Base-by-base conservation (phyloP, 2,113 vertebrate species). In the Eubucco bourcierii region DNA sequence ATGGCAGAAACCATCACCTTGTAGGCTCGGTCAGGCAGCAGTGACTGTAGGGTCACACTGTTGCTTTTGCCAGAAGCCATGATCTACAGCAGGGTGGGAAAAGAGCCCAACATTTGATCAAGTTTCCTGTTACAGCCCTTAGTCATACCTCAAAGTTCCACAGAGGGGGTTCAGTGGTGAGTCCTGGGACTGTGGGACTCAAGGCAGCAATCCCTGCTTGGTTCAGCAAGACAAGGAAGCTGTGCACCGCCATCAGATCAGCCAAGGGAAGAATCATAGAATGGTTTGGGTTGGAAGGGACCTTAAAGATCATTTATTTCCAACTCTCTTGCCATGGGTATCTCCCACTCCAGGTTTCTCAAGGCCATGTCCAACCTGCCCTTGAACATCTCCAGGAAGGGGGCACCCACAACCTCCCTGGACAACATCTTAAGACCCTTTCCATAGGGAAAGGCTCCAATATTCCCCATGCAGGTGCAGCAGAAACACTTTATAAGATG, bases 21-120 rank as follows among this genome's bases (percentile, higher is more conserved):
- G 97, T 99, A 99, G 7, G 98, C 97, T 55, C 98, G 97, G 21
- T 98, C 98, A 4, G 98, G 98, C 90, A 98, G 97, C 66, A 99
- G 88, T 0, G 97, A 89, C 91, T 98, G 97, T 10, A 99, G 97
- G 44, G 95, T 93, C 75, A 98, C 95, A 0, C 76, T 96, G 92
- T 94, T 98, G 75, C 98, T 97, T 28, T 93, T 95, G 28, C 98
- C 98, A 47, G 98, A 89, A 55, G 99, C 97, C 70, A 98, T 96
- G 85, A 99, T 95, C 99, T 99, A 76, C 33, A 71, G 2, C 0
- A 0, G 21, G 50, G 23, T 85, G 7, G 50, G 50, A 37, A 63
- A n/a, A 37, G 24, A 76, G 10, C 53, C 17, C 61, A 19, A 19
- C 0, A 0, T 31, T 34, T 47, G 37, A 37, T 15, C 46, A 33